These are phyloP conservation scores for Nothobranchius furzeri DNA, from an alignment of 2,113 vertebrate species.

Conservation along the genomic window DNA sequence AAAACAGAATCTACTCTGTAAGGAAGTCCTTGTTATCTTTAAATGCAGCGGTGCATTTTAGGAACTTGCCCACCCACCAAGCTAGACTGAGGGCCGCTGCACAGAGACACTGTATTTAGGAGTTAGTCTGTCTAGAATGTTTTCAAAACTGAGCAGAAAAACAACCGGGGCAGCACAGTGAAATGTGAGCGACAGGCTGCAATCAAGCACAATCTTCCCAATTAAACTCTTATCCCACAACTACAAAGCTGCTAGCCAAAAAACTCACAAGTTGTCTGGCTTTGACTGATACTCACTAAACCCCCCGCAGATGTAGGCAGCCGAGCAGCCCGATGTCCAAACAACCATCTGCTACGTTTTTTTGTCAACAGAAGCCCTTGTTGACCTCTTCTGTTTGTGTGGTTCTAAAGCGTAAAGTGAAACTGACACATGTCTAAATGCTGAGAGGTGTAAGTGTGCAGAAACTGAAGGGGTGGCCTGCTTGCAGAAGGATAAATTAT, in stretches of 20 bases:
- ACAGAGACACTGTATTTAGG: slow-evolving; percentile 36
- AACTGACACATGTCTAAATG: slow-evolving; percentile 21
- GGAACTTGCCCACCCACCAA: slow-evolving; percentile 63
- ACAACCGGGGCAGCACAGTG: slow-evolving; percentile 10
- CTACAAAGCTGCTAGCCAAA: slow-evolving; percentile 17
- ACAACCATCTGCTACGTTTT: slow-evolving; percentile 52
- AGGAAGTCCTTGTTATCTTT: slow-evolving; percentile 63
- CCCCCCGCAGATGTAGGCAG: slow-evolving; percentile 34
- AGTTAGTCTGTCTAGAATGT: slow-evolving; percentile 17
- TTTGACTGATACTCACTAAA: slow-evolving; percentile 19
- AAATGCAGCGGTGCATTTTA: slow-evolving; percentile 52
- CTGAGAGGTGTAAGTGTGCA: slow-evolving; percentile 28
- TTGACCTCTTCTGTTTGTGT: slow-evolving; percentile 22
- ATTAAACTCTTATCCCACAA: slow-evolving; percentile 35
- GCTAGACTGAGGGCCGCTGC: slow-evolving; percentile 30
- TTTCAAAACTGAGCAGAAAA: slow-evolving; percentile 23
- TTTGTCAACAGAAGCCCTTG: slow-evolving; percentile 41
- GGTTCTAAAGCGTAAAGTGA: not conserved
- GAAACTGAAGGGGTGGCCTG: slow-evolving; percentile 33
- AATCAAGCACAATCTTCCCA: slow-evolving; percentile 41
- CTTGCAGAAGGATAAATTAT: slow-evolving; percentile 36
- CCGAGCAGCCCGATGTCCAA: slow-evolving; percentile 16
- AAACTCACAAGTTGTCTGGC: slow-evolving; percentile 6
- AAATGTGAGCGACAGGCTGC: slow-evolving; percentile 30
- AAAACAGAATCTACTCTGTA: no score